These are phyloP conservation scores for Parazoanthus swiftii DNA, from an alignment of 92 coral and sea anemone genomes.

Conservation along the genomic window DNA sequence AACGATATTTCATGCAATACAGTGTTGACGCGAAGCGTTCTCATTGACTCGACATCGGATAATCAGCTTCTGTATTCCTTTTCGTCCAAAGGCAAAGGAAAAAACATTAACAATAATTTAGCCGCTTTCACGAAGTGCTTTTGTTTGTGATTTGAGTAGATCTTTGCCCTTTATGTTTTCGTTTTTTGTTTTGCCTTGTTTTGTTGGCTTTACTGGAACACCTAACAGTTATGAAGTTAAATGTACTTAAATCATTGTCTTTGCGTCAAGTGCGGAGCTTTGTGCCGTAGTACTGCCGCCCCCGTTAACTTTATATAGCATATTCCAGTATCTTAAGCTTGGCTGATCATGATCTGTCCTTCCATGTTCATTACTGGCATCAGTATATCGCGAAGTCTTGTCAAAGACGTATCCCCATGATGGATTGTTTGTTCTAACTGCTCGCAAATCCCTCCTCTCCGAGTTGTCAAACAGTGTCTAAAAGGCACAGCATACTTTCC, in stretches of 20 bases:
- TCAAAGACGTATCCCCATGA: conserved; percentile 32
- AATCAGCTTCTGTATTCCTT: not conserved
- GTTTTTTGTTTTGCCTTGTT: too few species aligned
- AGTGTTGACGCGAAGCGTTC: not conserved
- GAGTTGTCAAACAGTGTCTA: conserved; percentile 33
- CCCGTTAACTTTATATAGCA: not conserved
- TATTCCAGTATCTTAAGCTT: not conserved
- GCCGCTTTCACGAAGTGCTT: not conserved
- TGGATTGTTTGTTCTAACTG: conserved; percentile 32
- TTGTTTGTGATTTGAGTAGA: not conserved
- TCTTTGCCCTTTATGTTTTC: too few species aligned
- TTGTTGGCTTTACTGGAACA: too few species aligned
- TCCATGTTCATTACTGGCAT: conserved; percentile 44
- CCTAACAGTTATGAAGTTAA: too few species aligned
- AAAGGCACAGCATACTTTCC: conserved; percentile 37
- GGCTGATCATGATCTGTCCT: conserved; percentile 16
- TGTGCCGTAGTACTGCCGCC: not conserved
- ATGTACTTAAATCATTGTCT: too few species aligned
- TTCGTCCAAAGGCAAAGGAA: not conserved
- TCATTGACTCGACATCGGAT: not conserved
- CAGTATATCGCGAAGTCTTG: conserved; percentile 44
- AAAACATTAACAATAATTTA: too few species aligned
- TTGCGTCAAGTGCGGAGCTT: not conserved
- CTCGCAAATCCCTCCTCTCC: conserved; percentile 42
- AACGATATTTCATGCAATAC: not conserved